Conservation (phyloP, 2,113 vertebrate genomes). For the Xenopus tropicalis region DNA sequence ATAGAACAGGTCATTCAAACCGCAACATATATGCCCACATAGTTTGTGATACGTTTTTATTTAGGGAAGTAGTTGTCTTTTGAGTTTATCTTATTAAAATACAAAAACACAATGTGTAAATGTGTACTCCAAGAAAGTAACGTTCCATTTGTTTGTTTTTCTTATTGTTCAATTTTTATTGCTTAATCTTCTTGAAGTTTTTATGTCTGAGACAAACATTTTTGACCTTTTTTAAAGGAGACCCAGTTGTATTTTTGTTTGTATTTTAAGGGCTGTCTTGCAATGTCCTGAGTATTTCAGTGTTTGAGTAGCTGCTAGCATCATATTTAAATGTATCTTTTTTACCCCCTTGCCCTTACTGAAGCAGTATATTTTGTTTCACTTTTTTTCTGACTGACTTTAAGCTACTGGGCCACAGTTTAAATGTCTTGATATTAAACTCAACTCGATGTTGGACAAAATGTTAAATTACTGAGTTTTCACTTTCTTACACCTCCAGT, state of each 20-base stretch:
- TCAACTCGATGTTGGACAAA: conserved; percentile 14
- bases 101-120: neutral
- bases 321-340: conserved; percentile 5
- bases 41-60: neutral
- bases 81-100: neutral
- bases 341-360: neutral
- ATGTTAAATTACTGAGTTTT: conserved; percentile 29
- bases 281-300: conserved; percentile 19
- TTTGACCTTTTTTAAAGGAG: neutral
- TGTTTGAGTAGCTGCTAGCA: conserved; percentile 29
- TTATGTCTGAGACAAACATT: neutral
- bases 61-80: neutral
- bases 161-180: neutral
- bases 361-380: conserved; percentile 30
- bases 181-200: neutral
- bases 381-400: conserved; percentile 12
- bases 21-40: neutral
- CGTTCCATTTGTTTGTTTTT: neutral
- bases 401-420: conserved; percentile 4
- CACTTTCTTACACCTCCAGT: conserved; percentile 10
- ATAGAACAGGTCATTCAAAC: neutral
- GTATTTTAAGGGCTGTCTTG: conserved; percentile 10
- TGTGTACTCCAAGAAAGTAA: too few species aligned
- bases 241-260: neutral
- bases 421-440: conserved; percentile 30